Evolutionary conservation across 2,113 vertebrate genomes (phyloP).

Genomic region (Rhinolophus ferrumequinum): DNA sequence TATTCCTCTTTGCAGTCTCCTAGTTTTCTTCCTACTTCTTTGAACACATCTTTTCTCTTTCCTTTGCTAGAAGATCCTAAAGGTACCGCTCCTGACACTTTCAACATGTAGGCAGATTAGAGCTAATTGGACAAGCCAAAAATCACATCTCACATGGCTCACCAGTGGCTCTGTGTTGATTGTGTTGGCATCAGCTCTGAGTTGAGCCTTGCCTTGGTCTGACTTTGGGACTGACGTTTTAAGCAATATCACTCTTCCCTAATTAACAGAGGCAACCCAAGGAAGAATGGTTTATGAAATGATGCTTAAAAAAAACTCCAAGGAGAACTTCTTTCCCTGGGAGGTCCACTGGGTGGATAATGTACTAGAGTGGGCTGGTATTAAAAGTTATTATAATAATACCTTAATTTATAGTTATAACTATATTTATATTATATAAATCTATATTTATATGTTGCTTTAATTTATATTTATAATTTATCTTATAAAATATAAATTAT

Average conservation of each 20-base stretch:
- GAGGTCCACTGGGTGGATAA: neutral
- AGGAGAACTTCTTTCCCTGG: neutral
- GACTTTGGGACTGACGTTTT: conserved; percentile 8
- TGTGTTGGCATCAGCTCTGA: neutral
- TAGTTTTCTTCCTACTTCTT: neutral
- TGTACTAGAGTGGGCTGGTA: neutral
- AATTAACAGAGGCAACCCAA: conserved; percentile 18
- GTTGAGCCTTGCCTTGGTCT: neutral
- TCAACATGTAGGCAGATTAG: neutral
- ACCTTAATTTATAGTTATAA: conserved; percentile 23
- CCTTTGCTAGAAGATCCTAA: neutral
- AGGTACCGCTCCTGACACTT: neutral
- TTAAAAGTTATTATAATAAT: conserved; percentile 21
- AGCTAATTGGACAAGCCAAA: neutral
- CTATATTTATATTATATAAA: neutral
- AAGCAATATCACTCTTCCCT: conserved; percentile 17
- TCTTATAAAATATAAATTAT: neutral
- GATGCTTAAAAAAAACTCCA: neutral
- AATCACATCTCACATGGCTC: neutral
- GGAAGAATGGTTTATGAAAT: conserved; percentile 10
- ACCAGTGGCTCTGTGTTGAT: neutral
- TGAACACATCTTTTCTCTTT: neutral
- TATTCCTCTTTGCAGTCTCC: neutral
- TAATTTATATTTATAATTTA: conserved; percentile 6
- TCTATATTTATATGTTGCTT: neutral